These are phyloP conservation scores for Callyntrura guangdongensis DNA, from an alignment of 2,888 invertebrate species.

Conservation along the genomic window DNA sequence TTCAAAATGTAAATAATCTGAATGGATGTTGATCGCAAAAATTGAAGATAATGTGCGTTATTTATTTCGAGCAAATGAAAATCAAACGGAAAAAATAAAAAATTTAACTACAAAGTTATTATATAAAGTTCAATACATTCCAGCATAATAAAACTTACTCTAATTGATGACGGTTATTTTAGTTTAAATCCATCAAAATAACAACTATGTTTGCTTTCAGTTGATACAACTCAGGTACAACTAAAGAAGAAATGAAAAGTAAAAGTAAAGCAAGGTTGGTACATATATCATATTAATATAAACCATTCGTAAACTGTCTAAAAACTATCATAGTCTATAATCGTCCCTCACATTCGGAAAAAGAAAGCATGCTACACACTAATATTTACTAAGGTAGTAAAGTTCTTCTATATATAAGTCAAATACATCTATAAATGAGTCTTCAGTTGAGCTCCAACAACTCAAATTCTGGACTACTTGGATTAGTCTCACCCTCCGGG, in stretches of 20 bases:
- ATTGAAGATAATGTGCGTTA: background rate
- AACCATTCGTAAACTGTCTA: background rate
- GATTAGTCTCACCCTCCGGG: background rate
- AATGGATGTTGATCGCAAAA: background rate
- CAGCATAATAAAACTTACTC: background rate
- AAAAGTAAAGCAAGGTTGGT: background rate
- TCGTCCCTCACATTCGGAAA: background rate
- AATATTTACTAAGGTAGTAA: background rate
- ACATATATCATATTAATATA: background rate
- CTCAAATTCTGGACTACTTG: slow-evolving; percentile 68
- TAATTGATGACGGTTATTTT: background rate
- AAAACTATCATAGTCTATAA: background rate
- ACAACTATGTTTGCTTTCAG: background rate
- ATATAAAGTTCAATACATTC: background rate
- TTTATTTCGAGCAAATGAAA: slow-evolving; percentile 20
- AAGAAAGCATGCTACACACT: background rate
- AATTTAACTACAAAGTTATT: background rate
- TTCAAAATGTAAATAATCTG: background rate
- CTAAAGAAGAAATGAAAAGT: background rate
- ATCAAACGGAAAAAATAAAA: slow-evolving; percentile 2
- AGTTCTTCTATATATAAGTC: background rate
- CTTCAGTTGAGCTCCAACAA: slow-evolving; percentile 57
- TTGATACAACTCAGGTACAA: slow-evolving; percentile 35
- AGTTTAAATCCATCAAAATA: background rate
- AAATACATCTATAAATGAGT: background rate